These are phyloP conservation scores for Cephus nigrinus DNA, from an alignment of 2,888 invertebrate species.

Conservation along the genomic window DNA sequence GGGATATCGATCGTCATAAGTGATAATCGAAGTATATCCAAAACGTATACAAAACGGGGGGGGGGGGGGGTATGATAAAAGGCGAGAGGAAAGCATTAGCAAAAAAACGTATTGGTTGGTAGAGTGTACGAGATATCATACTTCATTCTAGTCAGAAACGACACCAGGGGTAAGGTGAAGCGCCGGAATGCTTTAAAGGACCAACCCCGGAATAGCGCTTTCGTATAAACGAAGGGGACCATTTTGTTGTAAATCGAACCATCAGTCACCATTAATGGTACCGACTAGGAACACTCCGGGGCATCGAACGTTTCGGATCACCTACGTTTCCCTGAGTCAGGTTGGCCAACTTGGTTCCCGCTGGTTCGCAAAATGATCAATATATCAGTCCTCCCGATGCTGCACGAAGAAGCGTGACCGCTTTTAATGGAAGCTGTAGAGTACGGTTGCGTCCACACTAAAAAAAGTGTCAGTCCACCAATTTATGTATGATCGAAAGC, in stretches of 20 bases:
- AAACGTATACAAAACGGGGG: background rate
- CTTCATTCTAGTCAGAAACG: background rate
- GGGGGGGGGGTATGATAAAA: too few relatives aligned
- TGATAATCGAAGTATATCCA: background rate
- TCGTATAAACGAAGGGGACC: slow-evolving; percentile 20
- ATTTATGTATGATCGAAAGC: background rate
- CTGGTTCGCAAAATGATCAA: background rate
- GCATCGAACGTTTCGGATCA: background rate
- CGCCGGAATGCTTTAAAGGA: slow-evolving; percentile 17
- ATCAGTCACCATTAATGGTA: slow-evolving; percentile 28
- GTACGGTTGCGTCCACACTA: background rate
- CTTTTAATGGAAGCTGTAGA: background rate
- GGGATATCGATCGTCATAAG: background rate
- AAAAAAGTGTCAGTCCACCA: background rate
- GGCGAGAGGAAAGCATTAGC: background rate
- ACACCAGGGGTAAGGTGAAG: background rate
- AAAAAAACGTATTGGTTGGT: background rate
- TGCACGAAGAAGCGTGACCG: background rate
- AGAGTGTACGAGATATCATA: background rate
- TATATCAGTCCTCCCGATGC: background rate
- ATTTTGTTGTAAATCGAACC: slow-evolving; percentile 28
- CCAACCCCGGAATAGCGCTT: slow-evolving; percentile 21
- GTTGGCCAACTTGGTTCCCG: background rate
- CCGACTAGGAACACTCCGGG: background rate
- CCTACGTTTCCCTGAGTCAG: background rate